These are phyloP conservation scores for Diaphora mendica DNA, from an alignment of 2,888 invertebrate species.

Conservation along the genomic window DNA sequence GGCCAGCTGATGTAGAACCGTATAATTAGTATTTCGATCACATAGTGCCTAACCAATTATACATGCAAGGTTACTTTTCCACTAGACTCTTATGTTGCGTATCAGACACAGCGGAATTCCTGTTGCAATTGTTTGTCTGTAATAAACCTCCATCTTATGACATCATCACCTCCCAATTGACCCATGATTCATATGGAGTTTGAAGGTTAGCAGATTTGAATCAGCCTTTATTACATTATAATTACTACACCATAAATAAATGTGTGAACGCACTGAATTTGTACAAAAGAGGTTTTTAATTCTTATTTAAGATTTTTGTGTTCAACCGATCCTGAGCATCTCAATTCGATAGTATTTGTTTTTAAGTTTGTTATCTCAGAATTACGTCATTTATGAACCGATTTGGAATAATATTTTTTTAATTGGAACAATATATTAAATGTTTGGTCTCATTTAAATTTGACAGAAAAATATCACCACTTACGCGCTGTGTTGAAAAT, in stretches of 20 bases:
- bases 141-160: constrained; percentile 67
- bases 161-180: constrained; percentile 74
- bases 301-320: not conserved
- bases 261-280: not conserved
- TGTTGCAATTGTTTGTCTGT: constrained; percentile 62
- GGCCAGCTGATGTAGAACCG: too few species aligned
- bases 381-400: too few species aligned
- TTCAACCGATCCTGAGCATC: too few species aligned
- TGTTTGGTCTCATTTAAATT: too few species aligned
- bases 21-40: constrained; percentile 9
- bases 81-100: constrained; percentile 58
- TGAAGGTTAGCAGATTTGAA: constrained; percentile 55
- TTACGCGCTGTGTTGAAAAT: too few species aligned
- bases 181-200: constrained; percentile 63
- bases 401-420: too few species aligned
- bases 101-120: constrained; percentile 47
- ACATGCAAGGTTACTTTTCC: constrained; percentile 53
- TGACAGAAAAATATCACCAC: too few species aligned
- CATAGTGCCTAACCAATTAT: constrained; percentile 41
- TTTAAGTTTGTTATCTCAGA: too few species aligned
- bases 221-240: not conserved
- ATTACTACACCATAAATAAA: not conserved
- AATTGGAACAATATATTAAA: too few species aligned
- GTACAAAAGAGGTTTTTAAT: not conserved
- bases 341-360: too few species aligned